phyloP scores from a whole-genome alignment of 1,140 invertebrate species.

The Ladona fulva region DNA sequence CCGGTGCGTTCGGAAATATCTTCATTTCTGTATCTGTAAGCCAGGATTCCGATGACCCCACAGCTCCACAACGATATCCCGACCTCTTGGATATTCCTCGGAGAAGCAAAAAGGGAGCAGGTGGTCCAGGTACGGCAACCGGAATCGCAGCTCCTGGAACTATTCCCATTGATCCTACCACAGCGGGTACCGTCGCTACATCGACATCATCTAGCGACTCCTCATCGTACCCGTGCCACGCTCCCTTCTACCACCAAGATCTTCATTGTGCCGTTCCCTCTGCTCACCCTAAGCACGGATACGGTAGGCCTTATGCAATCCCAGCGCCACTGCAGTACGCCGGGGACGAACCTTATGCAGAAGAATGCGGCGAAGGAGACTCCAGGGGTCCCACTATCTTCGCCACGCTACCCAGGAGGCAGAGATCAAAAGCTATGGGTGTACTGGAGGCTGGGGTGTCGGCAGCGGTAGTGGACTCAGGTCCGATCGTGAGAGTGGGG shows the following conservation, averaged over 20 bases:
- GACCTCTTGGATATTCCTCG: conserved; percentile 64
- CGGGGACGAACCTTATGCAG: conserved; percentile 19
- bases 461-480: neutral
- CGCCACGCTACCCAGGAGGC: conserved; percentile 48
- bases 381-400: conserved; percentile 37
- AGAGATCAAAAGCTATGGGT: conserved; percentile 29
- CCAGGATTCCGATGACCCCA: conserved; percentile 43
- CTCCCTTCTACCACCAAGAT: conserved; percentile 10
- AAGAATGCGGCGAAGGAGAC: conserved; percentile 18
- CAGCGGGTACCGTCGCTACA: conserved; percentile 30
- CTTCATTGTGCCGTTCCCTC: conserved; percentile 7
- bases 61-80: conserved; percentile 49
- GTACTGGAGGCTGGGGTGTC: neutral
- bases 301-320: neutral
- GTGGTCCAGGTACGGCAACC: neutral
- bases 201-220: conserved; percentile 25
- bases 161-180: conserved; percentile 24
- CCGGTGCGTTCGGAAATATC: conserved; percentile 57
- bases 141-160: neutral
- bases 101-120: conserved; percentile 29
- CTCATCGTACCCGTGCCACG: neutral
- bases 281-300: neutral
- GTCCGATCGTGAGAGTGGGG: conserved; percentile 23
- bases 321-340: neutral
- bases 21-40: conserved; percentile 64